Conservation (phyloP, 1,140 invertebrate genomes). For the Apis laboriosa region DNA sequence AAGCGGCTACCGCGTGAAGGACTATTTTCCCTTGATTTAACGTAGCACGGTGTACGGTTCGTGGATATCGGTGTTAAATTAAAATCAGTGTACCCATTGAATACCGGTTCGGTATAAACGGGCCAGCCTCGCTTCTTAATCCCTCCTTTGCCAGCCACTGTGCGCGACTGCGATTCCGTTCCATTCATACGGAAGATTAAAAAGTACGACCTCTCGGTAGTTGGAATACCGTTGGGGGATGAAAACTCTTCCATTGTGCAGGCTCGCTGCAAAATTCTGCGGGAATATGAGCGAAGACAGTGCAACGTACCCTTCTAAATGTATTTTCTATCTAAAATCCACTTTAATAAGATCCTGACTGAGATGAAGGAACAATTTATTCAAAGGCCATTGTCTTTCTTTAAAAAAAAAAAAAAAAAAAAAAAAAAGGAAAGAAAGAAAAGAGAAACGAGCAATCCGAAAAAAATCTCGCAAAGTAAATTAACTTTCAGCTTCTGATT, state of each 20-base stretch:
- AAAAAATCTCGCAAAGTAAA: neutral
- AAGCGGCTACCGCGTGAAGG: neutral
- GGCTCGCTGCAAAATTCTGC: neutral
- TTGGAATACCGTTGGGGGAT: neutral
- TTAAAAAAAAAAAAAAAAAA: too few species aligned
- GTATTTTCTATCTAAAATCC: neutral
- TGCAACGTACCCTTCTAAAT: neutral
- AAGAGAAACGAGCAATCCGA: too few species aligned
- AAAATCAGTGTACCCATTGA: conserved; percentile 41
- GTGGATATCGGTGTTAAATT: conserved; percentile 40
- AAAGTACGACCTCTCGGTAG: neutral
- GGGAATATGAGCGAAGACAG: neutral
- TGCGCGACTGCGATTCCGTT: neutral
- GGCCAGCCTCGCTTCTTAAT: conserved; percentile 9
- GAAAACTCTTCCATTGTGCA: neutral
- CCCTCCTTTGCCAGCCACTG: neutral
- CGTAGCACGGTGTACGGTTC: neutral
- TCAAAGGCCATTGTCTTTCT: neutral
- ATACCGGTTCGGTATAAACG: neutral
- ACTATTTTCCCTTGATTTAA: conserved; percentile 27
- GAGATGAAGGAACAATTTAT: neutral
- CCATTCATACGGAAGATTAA: conserved; percentile 27
- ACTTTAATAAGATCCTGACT: neutral
- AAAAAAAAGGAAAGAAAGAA: too few species aligned
- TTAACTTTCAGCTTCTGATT: too few species aligned